Evolutionary conservation across 2,113 vertebrate species (phyloP).

Genomic region (Hyaena hyaena): DNA sequence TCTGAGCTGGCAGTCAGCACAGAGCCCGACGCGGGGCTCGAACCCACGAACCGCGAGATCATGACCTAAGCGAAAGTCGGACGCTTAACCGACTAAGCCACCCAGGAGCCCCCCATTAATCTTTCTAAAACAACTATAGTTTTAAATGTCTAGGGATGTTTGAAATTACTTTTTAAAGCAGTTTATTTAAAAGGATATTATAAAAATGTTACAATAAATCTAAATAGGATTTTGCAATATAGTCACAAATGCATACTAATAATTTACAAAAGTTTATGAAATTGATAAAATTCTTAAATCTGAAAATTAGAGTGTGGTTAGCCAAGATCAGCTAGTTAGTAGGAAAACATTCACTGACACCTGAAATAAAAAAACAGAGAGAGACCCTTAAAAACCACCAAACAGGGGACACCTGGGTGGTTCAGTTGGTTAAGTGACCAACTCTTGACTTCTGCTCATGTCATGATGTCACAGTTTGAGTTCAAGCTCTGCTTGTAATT

Average conservation of each 20-base stretch:
- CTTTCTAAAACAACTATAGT: not conserved
- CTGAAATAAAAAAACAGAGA: not conserved
- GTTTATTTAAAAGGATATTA: not conserved
- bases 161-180: not conserved
- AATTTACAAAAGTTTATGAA: constrained; percentile 12
- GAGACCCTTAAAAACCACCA: not conserved
- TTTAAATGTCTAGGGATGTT: constrained; percentile 31
- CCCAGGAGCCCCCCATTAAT: not conserved
- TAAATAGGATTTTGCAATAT: not conserved
- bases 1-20: too few relatives aligned
- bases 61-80: too few relatives aligned
- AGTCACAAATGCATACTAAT: constrained; percentile 3
- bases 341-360: not conserved
- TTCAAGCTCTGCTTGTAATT: too few relatives aligned
- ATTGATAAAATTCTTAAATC: constrained; percentile 7
- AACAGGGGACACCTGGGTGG: too few relatives aligned
- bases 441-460: too few relatives aligned
- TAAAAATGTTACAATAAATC: constrained; percentile 1
- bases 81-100: too few relatives aligned
- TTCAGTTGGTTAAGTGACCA: too few relatives aligned
- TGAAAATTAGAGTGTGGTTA: not conserved
- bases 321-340: not conserved
- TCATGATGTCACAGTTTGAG: too few relatives aligned
- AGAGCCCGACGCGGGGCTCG: too few relatives aligned
- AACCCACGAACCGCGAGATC: too few relatives aligned